Percentiles rank a stretch among this genome's conserved stretches.
phyloP scores from a whole-genome alignment of 2,888 invertebrate species.

The Acanthosepion lycidas region DNA sequence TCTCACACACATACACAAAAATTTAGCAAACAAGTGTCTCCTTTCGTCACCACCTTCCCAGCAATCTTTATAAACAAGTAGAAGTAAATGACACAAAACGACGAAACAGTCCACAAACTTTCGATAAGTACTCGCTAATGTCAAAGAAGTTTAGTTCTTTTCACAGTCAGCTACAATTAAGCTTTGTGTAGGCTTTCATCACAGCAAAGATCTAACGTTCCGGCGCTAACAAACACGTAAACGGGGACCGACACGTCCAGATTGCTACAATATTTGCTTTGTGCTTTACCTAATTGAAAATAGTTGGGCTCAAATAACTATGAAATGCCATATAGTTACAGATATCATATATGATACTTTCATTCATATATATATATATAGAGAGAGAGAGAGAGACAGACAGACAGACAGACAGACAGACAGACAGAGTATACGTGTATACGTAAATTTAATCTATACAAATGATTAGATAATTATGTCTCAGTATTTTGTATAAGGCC shows the following conservation, averaged over 20 bases:
- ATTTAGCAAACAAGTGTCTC: neutral
- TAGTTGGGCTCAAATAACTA: neutral
- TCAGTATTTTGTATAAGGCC: no score
- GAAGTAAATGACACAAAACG: neutral
- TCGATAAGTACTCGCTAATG: neutral
- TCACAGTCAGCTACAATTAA: slow-evolving; percentile 21
- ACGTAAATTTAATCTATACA: neutral
- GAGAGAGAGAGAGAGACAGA: no score
- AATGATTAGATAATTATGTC: no score
- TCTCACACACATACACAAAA: neutral
- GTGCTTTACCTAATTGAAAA: neutral
- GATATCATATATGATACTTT: neutral
- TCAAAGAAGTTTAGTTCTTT: neutral
- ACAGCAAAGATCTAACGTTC: neutral
- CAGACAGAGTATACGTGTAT: neutral
- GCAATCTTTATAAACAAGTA: neutral
- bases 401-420: neutral
- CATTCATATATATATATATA: neutral
- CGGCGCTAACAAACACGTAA: neutral
- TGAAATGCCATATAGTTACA: neutral
- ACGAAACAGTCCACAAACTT: neutral
- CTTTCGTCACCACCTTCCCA: neutral
- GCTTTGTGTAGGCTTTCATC: neutral
- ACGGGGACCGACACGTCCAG: neutral
- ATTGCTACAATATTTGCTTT: neutral